Conservation (phyloP, 2,797 vertebrate genomes). For the Pseudomugil tenellus region DNA sequence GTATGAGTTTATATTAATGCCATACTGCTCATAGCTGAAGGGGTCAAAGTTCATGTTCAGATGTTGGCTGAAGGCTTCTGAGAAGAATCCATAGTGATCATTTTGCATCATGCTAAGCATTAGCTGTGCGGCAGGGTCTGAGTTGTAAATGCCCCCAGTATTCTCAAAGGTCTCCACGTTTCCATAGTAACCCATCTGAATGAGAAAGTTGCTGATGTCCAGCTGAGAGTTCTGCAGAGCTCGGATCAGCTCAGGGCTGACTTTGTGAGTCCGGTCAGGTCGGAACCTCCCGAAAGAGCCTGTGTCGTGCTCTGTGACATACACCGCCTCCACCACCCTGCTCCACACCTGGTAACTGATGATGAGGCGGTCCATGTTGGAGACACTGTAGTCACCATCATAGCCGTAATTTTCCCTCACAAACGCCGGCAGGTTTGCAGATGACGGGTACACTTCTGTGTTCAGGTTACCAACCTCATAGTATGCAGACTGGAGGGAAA, state of each 20-base stretch:
- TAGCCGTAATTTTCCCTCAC: slow-evolving; percentile 46
- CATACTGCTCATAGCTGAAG: neutral
- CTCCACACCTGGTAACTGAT: slow-evolving; percentile 38
- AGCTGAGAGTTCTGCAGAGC: slow-evolving; percentile 35
- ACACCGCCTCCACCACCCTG: slow-evolving; percentile 44
- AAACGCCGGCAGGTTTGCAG: slow-evolving; percentile 46
- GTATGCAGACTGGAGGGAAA: slow-evolving; percentile 30
- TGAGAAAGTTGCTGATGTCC: slow-evolving; percentile 43
- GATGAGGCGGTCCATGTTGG: slow-evolving; percentile 62
- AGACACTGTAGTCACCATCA: neutral
- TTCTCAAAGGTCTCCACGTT: neutral
- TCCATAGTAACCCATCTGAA: slow-evolving; percentile 23
- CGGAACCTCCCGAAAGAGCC: slow-evolving; percentile 29
- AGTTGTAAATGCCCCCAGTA: neutral
- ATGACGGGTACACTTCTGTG: slow-evolving; percentile 25
- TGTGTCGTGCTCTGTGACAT: slow-evolving; percentile 43
- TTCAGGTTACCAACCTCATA: slow-evolving; percentile 65
- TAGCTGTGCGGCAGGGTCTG: neutral
- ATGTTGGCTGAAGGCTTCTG: neutral
- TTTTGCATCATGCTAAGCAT: neutral
- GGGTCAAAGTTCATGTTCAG: neutral
- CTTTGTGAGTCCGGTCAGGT: slow-evolving; percentile 27
- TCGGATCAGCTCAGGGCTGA: slow-evolving; percentile 46
- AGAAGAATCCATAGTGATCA: neutral
- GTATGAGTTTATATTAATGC: neutral